Conservation (phyloP, 2,888 invertebrate species). For the Cantharis rufa region DNA sequence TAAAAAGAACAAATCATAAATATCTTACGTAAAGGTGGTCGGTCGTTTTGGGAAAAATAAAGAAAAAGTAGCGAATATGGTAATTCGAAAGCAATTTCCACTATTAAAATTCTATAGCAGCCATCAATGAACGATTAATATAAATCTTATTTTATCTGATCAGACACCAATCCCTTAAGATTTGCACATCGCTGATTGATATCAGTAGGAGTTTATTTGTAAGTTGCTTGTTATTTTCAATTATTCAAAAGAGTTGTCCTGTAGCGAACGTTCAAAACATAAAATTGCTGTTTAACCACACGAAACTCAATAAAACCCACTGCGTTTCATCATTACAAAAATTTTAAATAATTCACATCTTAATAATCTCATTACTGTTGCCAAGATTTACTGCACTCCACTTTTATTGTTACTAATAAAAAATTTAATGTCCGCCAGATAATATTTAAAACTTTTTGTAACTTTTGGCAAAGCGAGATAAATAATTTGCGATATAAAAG, state of each 20-base stretch:
- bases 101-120: constrained; percentile 1
- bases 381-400: not conserved
- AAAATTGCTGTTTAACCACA: constrained; percentile 14
- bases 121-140: constrained; percentile 15
- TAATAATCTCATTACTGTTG: not conserved
- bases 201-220: constrained; percentile 40
- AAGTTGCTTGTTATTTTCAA: constrained; percentile 37
- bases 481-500: not conserved
- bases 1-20: not conserved
- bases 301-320: constrained; percentile 17
- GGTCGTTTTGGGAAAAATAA: not conserved
- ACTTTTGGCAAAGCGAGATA: not conserved
- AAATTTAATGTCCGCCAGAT: not conserved
- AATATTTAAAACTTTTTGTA: not conserved
- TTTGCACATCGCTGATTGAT: constrained; percentile 38
- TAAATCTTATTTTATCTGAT: constrained; percentile 11
- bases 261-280: constrained; percentile 30
- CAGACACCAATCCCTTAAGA: constrained; percentile 24
- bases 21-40: not conserved
- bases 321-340: constrained; percentile 14
- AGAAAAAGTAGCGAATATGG: not conserved
- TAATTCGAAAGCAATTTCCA: not conserved
- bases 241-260: constrained; percentile 32
- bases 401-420: not conserved
- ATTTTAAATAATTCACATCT: not conserved